Base-by-base conservation (phyloP, 2,888 invertebrate species). In the Leptinotarsa rubiginosa region DNA sequence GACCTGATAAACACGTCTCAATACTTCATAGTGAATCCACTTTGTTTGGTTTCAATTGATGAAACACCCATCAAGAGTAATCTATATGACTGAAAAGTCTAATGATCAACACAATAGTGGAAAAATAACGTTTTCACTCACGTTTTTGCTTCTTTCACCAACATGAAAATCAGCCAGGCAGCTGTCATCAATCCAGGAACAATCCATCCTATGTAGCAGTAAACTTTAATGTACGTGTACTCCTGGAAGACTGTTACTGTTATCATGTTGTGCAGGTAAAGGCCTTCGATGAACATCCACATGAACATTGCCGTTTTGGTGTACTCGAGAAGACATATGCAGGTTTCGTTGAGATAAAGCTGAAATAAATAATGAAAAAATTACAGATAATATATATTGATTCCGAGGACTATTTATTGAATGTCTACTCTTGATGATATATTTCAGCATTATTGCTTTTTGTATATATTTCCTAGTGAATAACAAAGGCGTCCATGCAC, bases 251-350 rank as follows among this genome's bases (percentile, higher is more conserved):
- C 92, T 7, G 92, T 92, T 0, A 92, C 92, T 71, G 96, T 94
- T 54, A 97, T 93, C 86, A 96, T 92, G 78, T 93, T 94, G 87
- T 97, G 95, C 31, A 98, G 89, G 85, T 96, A 96, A 16, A 97
- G 89, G 0, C 97, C 98, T 86, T 98, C 98, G 70, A 97, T 94
- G 83, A 98, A 95, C 97, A 98, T 98, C 97, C 98, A 98, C 92
- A 95, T 94, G 85, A 97, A 98, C 92, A 96, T 96, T 1, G 95
- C 94, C 0, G 96, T 95, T 77, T 95, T 93, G 0, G 95, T 93
- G 85, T 97, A 98, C 85, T 98, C 98, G 79, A 98, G 87, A 1
- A 96, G 87, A 0, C 82, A 80, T 22, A 78, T 81, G 73, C 81
- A 83, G 3, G 79, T 74, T 69, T 82, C 80, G 56, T 81, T 77